Percentiles rank a stretch among this genome's conserved stretches.
Conservation (phyloP, 2,888 invertebrate species). For the Phyto melanocephala region DNA sequence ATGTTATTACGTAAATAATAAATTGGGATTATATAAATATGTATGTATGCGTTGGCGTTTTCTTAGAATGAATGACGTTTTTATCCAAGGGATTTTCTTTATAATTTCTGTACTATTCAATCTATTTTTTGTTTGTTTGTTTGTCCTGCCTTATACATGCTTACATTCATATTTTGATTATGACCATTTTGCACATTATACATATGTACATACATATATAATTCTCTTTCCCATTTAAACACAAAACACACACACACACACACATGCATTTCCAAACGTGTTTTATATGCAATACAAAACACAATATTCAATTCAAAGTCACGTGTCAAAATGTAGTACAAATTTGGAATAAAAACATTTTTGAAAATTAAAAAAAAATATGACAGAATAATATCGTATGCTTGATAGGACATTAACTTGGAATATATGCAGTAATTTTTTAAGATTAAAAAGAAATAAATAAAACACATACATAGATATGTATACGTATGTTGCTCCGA, state of each 20-base stretch:
- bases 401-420: no score
- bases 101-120: not conserved
- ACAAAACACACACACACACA: not conserved
- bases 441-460: no score
- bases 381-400: no score
- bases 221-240: no score
- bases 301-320: constrained; percentile 41
- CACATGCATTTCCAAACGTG: not conserved
- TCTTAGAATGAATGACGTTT: constrained; percentile 31
- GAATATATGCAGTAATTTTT: no score
- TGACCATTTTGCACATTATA: not conserved
- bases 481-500: no score
- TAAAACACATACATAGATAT: no score
- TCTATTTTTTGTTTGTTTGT: not conserved
- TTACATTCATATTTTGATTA: constrained; percentile 19
- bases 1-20: constrained; percentile 56
- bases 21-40: constrained; percentile 49
- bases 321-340: constrained; percentile 46
- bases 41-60: constrained; percentile 37
- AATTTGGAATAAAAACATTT: constrained; percentile 1
- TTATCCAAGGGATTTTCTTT: constrained; percentile 42
- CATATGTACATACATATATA: no score
- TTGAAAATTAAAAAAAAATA: not conserved
- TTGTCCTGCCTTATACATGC: no score
- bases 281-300: not conserved